phyloP scores from a whole-genome alignment of 1,140 invertebrate species.

The Neuroterus valhalla region DNA sequence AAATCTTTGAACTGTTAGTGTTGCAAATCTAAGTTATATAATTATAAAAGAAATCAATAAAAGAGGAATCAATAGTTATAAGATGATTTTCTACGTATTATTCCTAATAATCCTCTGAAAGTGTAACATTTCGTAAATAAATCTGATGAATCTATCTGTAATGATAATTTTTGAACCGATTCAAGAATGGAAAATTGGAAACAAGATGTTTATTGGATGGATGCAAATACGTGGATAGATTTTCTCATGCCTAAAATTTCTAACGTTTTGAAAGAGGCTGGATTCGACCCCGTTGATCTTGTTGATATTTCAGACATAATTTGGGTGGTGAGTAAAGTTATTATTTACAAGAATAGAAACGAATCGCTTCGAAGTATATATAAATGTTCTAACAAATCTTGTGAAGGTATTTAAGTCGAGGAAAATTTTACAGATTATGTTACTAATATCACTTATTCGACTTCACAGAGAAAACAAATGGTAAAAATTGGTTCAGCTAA shows the following conservation, averaged over 20 bases:
- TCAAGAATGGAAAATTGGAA: background rate
- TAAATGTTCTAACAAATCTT: background rate
- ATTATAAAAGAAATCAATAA: too few relatives aligned
- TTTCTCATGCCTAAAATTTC: background rate
- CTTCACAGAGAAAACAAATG: too few relatives aligned
- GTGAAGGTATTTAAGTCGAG: too few relatives aligned
- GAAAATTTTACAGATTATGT: too few relatives aligned
- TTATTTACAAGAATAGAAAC: background rate
- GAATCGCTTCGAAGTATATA: background rate
- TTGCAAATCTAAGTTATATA: too few relatives aligned
- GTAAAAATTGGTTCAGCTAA: too few relatives aligned
- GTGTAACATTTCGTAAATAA: background rate
- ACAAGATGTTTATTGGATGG: background rate
- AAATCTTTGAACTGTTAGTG: background rate
- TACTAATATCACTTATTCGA: too few relatives aligned
- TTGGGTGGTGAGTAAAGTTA: conserved; percentile 9
- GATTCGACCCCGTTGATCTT: background rate
- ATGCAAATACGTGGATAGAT: conserved; percentile 15
- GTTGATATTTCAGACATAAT: background rate
- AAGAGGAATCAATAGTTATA: too few relatives aligned
- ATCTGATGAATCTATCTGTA: background rate
- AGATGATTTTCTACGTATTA: too few relatives aligned
- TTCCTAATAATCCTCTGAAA: too few relatives aligned
- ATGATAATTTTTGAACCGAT: background rate
- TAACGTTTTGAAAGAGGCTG: background rate